A percentile compares a stretch with the other conserved stretches of the same genome.
phyloP scores from a whole-genome alignment of 2,113 vertebrate genomes.

The Connochaetes taurinus region DNA sequence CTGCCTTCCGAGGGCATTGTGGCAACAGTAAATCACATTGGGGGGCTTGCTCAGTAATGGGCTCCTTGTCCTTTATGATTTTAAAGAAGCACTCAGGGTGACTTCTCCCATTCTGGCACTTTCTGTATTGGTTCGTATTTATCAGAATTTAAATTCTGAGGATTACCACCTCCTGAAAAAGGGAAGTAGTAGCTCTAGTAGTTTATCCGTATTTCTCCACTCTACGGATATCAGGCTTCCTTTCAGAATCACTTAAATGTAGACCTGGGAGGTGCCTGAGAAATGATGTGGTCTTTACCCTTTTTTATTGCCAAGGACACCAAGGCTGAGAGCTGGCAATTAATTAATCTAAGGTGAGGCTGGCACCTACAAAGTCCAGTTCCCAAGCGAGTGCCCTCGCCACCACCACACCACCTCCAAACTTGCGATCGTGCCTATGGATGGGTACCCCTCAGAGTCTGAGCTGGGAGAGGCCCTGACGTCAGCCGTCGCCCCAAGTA shows the following conservation, averaged over 20 bases:
- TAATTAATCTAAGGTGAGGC: not conserved
- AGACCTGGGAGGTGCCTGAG: not conserved
- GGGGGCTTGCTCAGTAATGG: conserved; percentile 65
- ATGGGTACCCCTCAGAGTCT: not conserved
- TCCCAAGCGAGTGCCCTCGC: no score
- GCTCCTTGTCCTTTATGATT: conserved; percentile 66
- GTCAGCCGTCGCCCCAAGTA: not conserved
- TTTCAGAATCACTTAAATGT: conserved; percentile 6
- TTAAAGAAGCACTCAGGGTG: conserved; percentile 45
- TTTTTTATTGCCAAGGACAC: not conserved
- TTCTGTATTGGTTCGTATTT: conserved; percentile 7
- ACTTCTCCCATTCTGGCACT: conserved; percentile 28
- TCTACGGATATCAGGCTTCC: rapidly evolving
- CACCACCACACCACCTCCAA: not conserved
- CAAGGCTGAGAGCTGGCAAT: not conserved
- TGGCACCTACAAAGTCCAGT: not conserved
- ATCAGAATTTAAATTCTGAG: not conserved
- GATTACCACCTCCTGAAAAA: not conserved
- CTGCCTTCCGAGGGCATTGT: conserved; percentile 25
- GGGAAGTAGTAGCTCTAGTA: not conserved
- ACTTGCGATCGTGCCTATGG: rapidly evolving
- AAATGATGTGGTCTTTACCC: not conserved
- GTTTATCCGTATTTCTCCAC: not conserved
- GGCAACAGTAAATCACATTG: conserved; percentile 65
- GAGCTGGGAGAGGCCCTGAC: not conserved